phyloP scores from a whole-genome alignment of 2,113 vertebrate genomes.

The Trogon melanurus region DNA sequence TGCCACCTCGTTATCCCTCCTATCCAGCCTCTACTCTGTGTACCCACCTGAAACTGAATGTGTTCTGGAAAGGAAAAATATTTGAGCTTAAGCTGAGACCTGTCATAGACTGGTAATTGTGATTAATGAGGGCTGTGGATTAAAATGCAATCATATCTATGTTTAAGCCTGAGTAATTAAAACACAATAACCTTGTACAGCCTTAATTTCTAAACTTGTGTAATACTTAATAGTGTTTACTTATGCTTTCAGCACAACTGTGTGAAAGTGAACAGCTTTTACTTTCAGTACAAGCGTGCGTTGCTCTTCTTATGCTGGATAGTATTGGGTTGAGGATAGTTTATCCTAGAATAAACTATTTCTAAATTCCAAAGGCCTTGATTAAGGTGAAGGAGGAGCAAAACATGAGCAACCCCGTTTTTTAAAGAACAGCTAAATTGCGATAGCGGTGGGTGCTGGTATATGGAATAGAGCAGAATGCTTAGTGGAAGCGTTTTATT shows the following conservation, averaged over 20 bases:
- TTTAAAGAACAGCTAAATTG: neutral
- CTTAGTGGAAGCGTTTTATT: neutral
- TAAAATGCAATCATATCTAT: neutral
- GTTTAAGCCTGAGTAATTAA: neutral
- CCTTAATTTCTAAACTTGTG: fast-evolving
- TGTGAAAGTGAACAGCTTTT: neutral
- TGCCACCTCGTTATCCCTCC: neutral
- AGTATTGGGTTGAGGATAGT: neutral
- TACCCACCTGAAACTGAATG: neutral
- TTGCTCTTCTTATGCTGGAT: neutral
- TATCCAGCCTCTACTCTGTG: neutral
- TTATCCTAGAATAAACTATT: neutral
- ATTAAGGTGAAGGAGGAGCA: neutral
- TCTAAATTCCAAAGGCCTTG: neutral
- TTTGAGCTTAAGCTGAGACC: neutral
- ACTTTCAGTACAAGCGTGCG: neutral
- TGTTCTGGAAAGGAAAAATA: neutral
- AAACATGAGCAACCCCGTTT: fast-evolving
- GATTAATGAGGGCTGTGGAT: neutral
- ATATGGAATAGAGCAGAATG: neutral
- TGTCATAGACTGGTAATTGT: neutral
- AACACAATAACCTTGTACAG: neutral
- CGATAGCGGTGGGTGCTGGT: neutral
- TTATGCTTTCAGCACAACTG: neutral
- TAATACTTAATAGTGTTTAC: neutral